These are phyloP conservation scores for Parelbella ahira DNA, from an alignment of 2,888 invertebrate species.

Conservation along the genomic window DNA sequence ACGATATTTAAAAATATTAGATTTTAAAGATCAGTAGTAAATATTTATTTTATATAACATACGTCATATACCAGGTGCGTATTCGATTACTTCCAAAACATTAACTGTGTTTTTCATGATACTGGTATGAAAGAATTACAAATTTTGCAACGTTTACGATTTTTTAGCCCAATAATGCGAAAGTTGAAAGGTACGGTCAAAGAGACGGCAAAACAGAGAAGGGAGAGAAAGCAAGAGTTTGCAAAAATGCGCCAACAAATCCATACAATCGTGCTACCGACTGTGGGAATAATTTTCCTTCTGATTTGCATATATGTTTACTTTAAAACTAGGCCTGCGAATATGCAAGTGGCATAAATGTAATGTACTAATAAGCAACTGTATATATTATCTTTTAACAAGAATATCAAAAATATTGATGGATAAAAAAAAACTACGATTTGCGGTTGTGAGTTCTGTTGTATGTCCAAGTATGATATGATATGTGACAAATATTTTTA, in stretches of 20 bases:
- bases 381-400: neutral
- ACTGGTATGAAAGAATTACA: too few species aligned
- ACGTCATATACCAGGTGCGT: too few species aligned
- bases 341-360: constrained; percentile 60
- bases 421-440: too few species aligned
- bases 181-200: constrained; percentile 90
- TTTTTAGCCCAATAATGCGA: constrained; percentile 81
- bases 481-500: neutral
- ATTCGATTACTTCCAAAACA: too few species aligned
- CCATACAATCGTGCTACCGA: constrained; percentile 88
- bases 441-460: constrained; percentile 8
- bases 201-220: constrained; percentile 91
- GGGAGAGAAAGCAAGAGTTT: constrained; percentile 91
- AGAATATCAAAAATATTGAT: too few species aligned
- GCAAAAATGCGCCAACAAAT: constrained; percentile 88
- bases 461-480: neutral
- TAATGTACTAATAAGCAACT: neutral
- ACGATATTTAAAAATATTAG: too few species aligned
- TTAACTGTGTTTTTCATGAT: too few species aligned
- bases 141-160: constrained; percentile 3
- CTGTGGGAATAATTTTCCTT: constrained; percentile 84
- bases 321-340: constrained; percentile 86
- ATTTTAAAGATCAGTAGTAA: too few species aligned
- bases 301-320: constrained; percentile 89
- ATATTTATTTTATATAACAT: too few species aligned